phyloP scores from a whole-genome alignment of 2,113 vertebrate genomes.

The Callorhinus ursinus region DNA sequence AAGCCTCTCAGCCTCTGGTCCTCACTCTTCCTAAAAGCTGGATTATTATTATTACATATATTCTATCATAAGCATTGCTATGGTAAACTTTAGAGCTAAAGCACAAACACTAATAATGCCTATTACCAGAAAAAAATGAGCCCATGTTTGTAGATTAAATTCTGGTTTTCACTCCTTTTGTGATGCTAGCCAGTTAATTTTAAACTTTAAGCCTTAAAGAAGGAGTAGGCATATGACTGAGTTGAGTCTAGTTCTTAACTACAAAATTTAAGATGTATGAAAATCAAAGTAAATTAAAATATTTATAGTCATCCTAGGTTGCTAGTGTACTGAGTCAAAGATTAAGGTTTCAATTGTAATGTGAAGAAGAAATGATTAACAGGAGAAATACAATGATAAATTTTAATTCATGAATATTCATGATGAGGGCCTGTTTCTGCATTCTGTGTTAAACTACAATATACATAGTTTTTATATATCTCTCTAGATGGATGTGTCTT shows the following conservation, averaged over 20 bases:
- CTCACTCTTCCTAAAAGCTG: background rate
- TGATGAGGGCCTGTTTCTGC: background rate
- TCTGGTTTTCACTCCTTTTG: background rate
- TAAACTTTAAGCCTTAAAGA: constrained; percentile 30
- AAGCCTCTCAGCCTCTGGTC: background rate
- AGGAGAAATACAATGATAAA: constrained; percentile 28
- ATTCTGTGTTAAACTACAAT: background rate
- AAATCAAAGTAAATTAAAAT: constrained; percentile 57
- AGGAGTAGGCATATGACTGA: background rate
- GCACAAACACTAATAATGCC: constrained; percentile 22
- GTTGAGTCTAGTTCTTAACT: background rate
- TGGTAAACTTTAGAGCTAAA: constrained; percentile 35
- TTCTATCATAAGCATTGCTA: constrained; percentile 7
- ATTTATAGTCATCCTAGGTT: constrained; percentile 42
- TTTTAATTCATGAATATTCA: constrained; percentile 34
- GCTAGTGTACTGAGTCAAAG: background rate
- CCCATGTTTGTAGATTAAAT: background rate
- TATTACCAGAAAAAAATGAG: background rate
- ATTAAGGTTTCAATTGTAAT: constrained; percentile 30
- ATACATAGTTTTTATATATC: background rate
- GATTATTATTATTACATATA: constrained; percentile 49
- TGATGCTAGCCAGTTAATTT: constrained; percentile 33
- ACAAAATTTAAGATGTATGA: constrained; percentile 27
- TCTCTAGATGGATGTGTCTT: background rate
- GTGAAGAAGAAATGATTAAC: constrained; percentile 34